Evolutionary conservation across 1,140 invertebrate genomes (phyloP).

Genomic region (Lethrus apterus): DNA sequence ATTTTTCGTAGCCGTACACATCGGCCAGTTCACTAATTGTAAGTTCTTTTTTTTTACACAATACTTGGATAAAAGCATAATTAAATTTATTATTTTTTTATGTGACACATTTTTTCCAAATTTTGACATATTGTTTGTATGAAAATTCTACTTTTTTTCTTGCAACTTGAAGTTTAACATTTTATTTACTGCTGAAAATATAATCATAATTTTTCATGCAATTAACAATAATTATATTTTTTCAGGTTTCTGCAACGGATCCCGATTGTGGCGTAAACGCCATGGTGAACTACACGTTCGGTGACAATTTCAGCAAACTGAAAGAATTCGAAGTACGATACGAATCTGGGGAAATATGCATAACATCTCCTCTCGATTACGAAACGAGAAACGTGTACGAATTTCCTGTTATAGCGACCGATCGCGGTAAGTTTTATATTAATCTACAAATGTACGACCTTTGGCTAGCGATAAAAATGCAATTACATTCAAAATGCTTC

Average conservation of each 20-base stretch:
- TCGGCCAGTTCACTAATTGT: too few species aligned
- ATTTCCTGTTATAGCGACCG: constrained; percentile 89
- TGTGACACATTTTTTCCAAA: too few species aligned
- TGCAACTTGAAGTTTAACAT: too few species aligned
- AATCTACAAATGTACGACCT: neutral
- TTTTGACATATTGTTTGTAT: neutral
- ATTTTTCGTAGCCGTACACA: too few species aligned
- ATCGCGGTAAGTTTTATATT: constrained; percentile 65
- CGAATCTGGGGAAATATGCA: constrained; percentile 82
- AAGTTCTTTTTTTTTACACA: too few species aligned
- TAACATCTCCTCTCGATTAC: constrained; percentile 75
- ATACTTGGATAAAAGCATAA: too few species aligned
- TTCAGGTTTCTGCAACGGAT: constrained; percentile 87
- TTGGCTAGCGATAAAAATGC: neutral
- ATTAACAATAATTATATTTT: constrained; percentile 27
- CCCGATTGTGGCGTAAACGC: constrained; percentile 92
- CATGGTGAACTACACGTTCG: constrained; percentile 87
- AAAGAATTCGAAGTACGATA: constrained; percentile 73
- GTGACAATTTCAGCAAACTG: constrained; percentile 56
- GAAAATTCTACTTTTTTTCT: too few species aligned
- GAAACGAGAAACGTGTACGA: constrained; percentile 80
- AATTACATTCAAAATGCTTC: constrained; percentile 1
- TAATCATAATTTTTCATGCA: too few species aligned
- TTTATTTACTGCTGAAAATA: too few species aligned
- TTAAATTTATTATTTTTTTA: too few species aligned